Base-by-base conservation (phyloP, 2,888 invertebrate genomes). In the Proisotoma minuta region DNA sequence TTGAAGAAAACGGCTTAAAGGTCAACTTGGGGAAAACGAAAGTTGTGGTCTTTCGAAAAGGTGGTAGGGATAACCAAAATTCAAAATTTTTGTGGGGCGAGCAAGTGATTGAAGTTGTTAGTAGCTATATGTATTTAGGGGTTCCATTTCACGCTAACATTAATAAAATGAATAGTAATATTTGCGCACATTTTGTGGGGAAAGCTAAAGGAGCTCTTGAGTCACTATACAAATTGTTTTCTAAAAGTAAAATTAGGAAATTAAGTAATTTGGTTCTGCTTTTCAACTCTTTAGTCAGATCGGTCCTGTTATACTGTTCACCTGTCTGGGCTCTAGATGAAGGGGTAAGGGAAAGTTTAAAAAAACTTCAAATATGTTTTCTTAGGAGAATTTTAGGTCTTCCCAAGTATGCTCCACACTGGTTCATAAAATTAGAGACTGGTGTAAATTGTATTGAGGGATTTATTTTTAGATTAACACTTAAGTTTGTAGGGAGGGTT, bases 1-100 rank as follows among this genome's bases (percentile, higher is more conserved):
- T 63, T 43, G 40, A 34, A 24, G 15, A 18, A 2, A 59, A 63
- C 40, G 10, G 23, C 2, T 34, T 63, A 1, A 28, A 49, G 8
- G 43, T 63, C 1, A 63, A 63, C 24, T 29, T 63, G 3, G 1
- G 8, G 2, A 59, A 63, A 57, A 63, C 63, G 1, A 63, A 63
- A 56, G n/a, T 56, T 1, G 15, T 63, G n/a, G 26, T 63, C 1
- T 63, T 59, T 22, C 10, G 63, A 1, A 63, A 57, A 28, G 12
- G 12, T n/a, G 24, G 23, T 10, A n/a, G 10, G 15, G 28, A 47
- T 5, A 57, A 24, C 15, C 15, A 20, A 1, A 23, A 10, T 1
- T 23, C 28, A 24, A 43, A 2, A 34, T 20, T 52, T 2, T 51
- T n/a, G 10, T 63, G 60, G 63, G 60, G 59, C 1, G 27, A 57